These are phyloP conservation scores for Conus betulinus DNA, from an alignment of 1,140 invertebrate genomes.

Conservation along the genomic window DNA sequence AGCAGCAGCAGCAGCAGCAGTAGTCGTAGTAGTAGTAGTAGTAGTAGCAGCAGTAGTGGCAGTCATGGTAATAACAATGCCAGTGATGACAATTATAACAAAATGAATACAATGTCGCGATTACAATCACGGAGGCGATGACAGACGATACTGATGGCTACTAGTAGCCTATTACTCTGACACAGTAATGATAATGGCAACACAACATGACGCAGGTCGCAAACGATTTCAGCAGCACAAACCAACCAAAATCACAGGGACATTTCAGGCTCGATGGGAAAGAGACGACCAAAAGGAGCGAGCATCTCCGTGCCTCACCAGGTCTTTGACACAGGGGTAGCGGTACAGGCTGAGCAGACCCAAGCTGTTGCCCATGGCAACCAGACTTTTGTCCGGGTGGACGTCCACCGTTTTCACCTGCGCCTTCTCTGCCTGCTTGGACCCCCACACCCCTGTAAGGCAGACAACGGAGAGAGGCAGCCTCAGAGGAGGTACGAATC, in stretches of 20 bases:
- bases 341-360: slow-evolving; percentile 57
- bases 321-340: slow-evolving; percentile 50
- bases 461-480: neutral
- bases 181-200: no score
- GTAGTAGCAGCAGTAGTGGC: neutral
- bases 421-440: neutral
- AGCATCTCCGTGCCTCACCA: neutral
- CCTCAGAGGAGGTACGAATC: no score
- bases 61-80: neutral
- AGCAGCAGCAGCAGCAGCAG: no score
- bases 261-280: no score
- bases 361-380: slow-evolving; percentile 55
- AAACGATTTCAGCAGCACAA: no score
- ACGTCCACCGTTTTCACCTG: slow-evolving; percentile 22
- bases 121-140: neutral
- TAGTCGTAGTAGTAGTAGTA: neutral
- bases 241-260: no score
- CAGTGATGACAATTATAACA: neutral
- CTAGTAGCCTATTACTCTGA: no score
- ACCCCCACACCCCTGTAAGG: slow-evolving; percentile 11
- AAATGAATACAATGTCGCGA: slow-evolving; percentile 28
- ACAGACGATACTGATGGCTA: neutral
- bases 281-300: no score
- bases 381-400: slow-evolving; percentile 29
- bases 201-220: no score